Base-by-base conservation (phyloP, 2,113 vertebrate genomes). In the Circaetus cinerascens region DNA sequence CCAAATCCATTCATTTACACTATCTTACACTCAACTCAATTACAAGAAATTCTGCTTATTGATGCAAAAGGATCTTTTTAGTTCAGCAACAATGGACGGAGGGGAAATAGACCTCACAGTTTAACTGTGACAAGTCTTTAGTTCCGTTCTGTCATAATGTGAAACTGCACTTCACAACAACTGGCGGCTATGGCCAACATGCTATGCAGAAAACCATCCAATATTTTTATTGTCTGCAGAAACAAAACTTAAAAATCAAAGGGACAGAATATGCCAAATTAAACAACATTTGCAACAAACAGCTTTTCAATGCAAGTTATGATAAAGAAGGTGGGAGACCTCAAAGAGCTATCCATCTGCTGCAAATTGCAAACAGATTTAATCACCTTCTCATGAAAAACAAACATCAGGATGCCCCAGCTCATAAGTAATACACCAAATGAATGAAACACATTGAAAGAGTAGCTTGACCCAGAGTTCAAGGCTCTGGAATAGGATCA, bases 401-500 rank as follows among this genome's bases (percentile, higher is more conserved):
- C 15, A 73, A 94, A n/a, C 8, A 71, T 59, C 21, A 64, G 34
- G 32, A 69, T 75, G 73, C 38, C 60, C 46, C 36, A 57, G 12
- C 74, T 14, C 6, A 1, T 41, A 88, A 87, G 17, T 77, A 80
- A 87, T 57, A 81, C 5, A 67, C 5, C 51, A 59, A 88, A 95
- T n/a, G 8, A 92, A 75, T 59, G 32, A 81, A 95, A 83, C 11
- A 63, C 26, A 57, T 14, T 84, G 72, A 67, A 95, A 95, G 56
- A 78, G 83, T 36, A 93, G 68, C 64, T 27, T 84, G 22, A 86
- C 48, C 32, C 2, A 3, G 60, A 95, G 95, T 96, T 96, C 96
- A 97, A 95, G 88, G 91, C 56, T 95, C 69, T 96, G 76, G 63
- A 95, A 86, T 30, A 86, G 38, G 18, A 93, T 76, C 60, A 63